phyloP scores from a whole-genome alignment of 2,888 invertebrate genomes.

The Ochropacha duplaris region DNA sequence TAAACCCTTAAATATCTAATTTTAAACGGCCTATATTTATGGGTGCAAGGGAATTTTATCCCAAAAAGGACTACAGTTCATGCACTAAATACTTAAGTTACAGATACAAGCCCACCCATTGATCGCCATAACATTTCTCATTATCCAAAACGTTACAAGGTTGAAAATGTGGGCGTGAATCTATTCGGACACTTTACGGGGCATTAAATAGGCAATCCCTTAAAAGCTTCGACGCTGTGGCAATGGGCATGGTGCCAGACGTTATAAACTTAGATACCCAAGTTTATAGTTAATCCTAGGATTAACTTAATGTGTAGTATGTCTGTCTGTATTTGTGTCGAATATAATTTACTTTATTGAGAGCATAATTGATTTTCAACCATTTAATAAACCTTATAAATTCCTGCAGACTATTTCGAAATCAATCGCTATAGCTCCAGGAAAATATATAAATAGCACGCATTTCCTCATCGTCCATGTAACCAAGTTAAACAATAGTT shows the following conservation, averaged over 20 bases:
- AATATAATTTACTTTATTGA: too few species aligned
- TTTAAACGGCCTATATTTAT: background rate
- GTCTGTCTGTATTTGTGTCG: too few species aligned
- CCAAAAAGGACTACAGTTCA: background rate
- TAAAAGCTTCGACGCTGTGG: constrained; percentile 19
- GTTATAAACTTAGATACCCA: background rate
- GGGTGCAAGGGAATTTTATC: background rate
- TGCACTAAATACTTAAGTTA: too few species aligned
- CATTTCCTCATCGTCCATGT: background rate
- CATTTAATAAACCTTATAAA: background rate
- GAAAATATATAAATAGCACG: background rate
- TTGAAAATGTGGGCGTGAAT: constrained; percentile 1
- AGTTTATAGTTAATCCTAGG: too few species aligned
- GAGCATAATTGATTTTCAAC: too few species aligned
- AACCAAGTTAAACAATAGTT: background rate
- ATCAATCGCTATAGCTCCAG: background rate
- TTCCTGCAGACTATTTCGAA: background rate
- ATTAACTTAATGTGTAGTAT: background rate
- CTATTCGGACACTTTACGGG: constrained; percentile 12
- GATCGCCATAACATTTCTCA: background rate
- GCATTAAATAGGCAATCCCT: constrained; percentile 24
- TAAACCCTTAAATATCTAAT: too few species aligned
- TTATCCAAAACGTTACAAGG: background rate
- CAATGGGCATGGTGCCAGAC: constrained; percentile 29
- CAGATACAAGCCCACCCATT: background rate